Base-by-base conservation (phyloP, 2,888 invertebrate genomes). In the Phyllotreta cruciferae region DNA sequence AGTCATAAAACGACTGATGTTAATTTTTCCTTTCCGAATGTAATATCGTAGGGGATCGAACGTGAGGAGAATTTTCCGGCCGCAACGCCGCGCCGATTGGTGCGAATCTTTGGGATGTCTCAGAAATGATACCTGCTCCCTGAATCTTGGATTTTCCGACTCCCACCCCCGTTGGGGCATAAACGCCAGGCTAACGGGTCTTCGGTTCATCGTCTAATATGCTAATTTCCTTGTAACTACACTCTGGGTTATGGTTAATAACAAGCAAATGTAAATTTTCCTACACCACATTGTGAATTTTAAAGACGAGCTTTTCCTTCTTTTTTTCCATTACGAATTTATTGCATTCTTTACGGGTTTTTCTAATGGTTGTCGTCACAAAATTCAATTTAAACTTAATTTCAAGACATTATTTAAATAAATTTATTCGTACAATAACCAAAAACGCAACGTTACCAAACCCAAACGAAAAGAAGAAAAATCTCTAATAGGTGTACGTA, bases 1-100 rank as follows among this genome's bases (percentile, higher is more conserved):
- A 81, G 81, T 81, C 81, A 81, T 81, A 81, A 81, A 81, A 79
- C 79, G 78, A 76, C 74, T 77, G 80, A 80, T 80, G 81, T 81
- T 81, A 81, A 81, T 81, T 81, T 81, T 81, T 81, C 78, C 68
- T 68, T 74, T 74, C 74, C 78, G 77, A 77, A 77, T 78, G 80
- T 80, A 80, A 80, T 79, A 80, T 80, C 77, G 78, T 74, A 73
- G 72, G 72, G 76, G 70, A 68, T 60, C 62, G 65, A 62, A 75
- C 75, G 75, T 75, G 75, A 73, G 70, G 62, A 49, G 75, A 75
- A 75, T 75, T 65, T 62, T 56, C 68, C 67, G 54, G 60, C 49
- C 36, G 49, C 57, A 54, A 60, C 60, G 45, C 47, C 69, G 68
- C 69, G 68, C 72, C 70, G 73, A 74, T 74, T 74, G 75, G 75